Evolutionary conservation across 2,113 vertebrate species (phyloP), one percentile per base, ranked within the genome.

Genomic region (Hiodon tergisus): DNA sequence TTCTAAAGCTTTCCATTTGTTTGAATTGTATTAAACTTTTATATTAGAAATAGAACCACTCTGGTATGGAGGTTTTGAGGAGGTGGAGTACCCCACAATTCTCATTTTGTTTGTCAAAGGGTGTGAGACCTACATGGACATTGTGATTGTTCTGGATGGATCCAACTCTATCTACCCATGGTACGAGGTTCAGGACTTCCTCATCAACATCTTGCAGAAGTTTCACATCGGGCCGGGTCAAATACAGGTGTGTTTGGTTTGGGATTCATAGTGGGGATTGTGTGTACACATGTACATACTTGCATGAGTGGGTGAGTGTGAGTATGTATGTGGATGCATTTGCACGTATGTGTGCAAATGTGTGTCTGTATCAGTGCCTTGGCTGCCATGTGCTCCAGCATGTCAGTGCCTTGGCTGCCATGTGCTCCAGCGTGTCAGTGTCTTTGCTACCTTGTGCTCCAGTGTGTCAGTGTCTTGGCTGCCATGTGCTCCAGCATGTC

Each of bases 111-210:
- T 79, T 58, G 78, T 76, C 47, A 0, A 82, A 99, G 97, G 95
- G 59, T 99, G 97, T 86, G 96, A 98, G 87, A 98, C 95, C 0
- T 97, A 96, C 86, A 98, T 98, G 94, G 97, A 99, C 84, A 98
- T 99, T 5, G 85, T 98, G 78, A 98, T 99, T 0, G 96, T 98
- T 7, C 87, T 99, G 88, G 97, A 99, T 0, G 97, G 97, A 6
- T 99, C 97, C 69, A 99, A 99, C 88, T 98, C 96, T 84, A 99
- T 99, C 67, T 99, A 99, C 53, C 96, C 96, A 0, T 99, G 97
- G 97, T 94, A 93, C 6, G 96, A 98, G 79, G 96, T 99, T 14
- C 96, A 94, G 76, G 87, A 96, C 81, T 99, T 99, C 84, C 93
- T 99, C 81, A 98, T 98, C 80, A 98, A 94, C 79, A 93, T 98